Evolutionary conservation across 2,113 vertebrate species (phyloP).

Genomic region (Siniperca knerii): DNA sequence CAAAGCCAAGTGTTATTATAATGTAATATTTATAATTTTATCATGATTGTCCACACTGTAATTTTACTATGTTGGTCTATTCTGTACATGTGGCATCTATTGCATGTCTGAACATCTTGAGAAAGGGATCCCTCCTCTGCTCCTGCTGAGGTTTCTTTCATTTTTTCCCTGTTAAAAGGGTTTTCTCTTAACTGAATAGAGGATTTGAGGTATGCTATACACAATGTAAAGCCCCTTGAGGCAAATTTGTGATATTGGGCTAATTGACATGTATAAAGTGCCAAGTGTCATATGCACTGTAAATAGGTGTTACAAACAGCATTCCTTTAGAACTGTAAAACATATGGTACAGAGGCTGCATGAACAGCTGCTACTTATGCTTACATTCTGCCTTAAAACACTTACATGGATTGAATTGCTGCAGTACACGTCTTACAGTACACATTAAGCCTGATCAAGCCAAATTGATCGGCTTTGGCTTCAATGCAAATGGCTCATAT

Average conservation of each 20-base stretch:
- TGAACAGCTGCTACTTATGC: constrained; percentile 23
- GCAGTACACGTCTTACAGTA: neutral
- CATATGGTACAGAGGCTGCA: neutral
- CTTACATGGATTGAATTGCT: constrained; percentile 12
- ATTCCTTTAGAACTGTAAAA: constrained; percentile 10
- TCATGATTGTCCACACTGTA: no score
- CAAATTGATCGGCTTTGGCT: constrained; percentile 6
- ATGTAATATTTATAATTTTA: no score
- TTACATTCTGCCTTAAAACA: constrained; percentile 12
- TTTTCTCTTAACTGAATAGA: no score
- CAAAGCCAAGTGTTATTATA: neutral
- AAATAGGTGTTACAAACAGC: constrained; percentile 2
- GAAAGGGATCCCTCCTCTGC: no score
- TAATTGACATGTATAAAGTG: neutral
- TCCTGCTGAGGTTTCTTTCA: no score
- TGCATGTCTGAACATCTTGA: no score
- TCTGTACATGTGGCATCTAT: no score
- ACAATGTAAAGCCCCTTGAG: no score
- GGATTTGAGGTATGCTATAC: no score
- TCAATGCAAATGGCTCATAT: neutral
- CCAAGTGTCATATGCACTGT: neutral
- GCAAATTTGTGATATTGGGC: no score
- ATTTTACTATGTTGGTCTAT: no score
- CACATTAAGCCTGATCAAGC: constrained; percentile 5
- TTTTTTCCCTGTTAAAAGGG: no score